These are phyloP conservation scores for Pluvialis apricaria DNA, from an alignment of 2,113 vertebrate species.

Conservation along the genomic window DNA sequence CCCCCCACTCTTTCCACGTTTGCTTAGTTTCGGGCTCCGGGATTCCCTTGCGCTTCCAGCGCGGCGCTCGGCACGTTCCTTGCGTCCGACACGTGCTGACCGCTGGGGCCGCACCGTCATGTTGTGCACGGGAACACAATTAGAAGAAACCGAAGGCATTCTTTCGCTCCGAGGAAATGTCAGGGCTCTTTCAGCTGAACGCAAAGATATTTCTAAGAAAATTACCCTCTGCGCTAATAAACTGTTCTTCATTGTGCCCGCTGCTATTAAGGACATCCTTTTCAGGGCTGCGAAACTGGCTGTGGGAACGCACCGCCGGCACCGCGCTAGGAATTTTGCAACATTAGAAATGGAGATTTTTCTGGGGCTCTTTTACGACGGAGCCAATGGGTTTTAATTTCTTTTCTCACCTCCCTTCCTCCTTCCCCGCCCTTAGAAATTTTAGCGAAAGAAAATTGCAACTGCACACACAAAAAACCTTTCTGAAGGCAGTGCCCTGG, in stretches of 20 bases:
- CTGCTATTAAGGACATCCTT: not conserved
- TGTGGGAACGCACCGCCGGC: not conserved
- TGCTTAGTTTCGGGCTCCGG: accelerated
- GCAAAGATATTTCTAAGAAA: not conserved
- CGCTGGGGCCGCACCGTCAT: accelerated
- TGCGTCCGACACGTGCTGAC: not conserved
- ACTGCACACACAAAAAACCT: not conserved
- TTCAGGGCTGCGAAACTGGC: not conserved
- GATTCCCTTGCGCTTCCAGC: not conserved
- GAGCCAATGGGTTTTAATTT: slow-evolving; percentile 48
- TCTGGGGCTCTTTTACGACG: not conserved
- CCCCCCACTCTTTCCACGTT: accelerated
- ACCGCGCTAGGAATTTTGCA: not conserved
- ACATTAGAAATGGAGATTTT: not conserved
- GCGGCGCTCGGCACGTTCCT: accelerated
- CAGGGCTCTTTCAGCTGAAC: not conserved
- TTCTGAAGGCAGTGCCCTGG: not conserved
- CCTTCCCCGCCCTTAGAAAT: slow-evolving; percentile 4
- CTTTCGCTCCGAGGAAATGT: not conserved
- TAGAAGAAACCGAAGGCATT: not conserved
- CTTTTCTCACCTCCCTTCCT: slow-evolving; percentile 55
- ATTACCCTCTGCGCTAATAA: not conserved
- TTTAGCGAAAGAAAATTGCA: slow-evolving; percentile 4
- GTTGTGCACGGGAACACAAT: accelerated
- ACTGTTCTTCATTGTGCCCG: not conserved